Percentiles rank a stretch among this genome's conserved stretches.
Evolutionary conservation across 2,888 invertebrate species (phyloP).

Genomic region (Drosophila greeni): DNA sequence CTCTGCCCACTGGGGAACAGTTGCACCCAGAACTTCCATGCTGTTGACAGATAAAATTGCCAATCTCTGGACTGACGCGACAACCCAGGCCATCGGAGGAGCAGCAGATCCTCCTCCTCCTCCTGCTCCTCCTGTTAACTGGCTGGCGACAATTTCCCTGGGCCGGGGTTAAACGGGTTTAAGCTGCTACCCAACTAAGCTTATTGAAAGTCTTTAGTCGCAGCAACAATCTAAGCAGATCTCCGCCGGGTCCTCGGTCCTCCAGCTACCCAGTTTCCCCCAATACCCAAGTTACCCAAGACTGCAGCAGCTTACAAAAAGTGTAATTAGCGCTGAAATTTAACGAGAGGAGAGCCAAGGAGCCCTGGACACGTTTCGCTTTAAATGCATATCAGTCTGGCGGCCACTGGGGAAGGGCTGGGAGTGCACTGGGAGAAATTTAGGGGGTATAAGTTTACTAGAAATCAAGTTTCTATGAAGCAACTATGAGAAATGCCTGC

Average conservation of each 20-base stretch:
- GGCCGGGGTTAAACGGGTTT: constrained; percentile 67
- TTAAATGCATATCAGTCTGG: constrained; percentile 71
- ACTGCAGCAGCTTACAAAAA: constrained; percentile 70
- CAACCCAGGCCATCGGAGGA: constrained; percentile 31
- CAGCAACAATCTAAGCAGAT: constrained; percentile 64
- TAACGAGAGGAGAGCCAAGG: constrained; percentile 54
- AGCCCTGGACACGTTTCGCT: constrained; percentile 68
- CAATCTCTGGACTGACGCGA: constrained; percentile 50
- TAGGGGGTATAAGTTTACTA: neutral
- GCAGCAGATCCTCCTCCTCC: constrained; percentile 15
- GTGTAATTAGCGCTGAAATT: constrained; percentile 76
- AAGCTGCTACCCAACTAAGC: constrained; percentile 67
- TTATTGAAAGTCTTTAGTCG: constrained; percentile 71
- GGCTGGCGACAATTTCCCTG: constrained; percentile 63
- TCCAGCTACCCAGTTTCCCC: constrained; percentile 14
- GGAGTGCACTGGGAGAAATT: constrained; percentile 6
- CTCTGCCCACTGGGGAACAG: constrained; percentile 17
- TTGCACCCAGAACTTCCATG: constrained; percentile 59
- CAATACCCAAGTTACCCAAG: neutral
- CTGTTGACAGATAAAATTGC: constrained; percentile 74
- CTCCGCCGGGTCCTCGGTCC: constrained; percentile 44
- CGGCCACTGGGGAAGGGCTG: constrained; percentile 16
- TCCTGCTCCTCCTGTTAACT: constrained; percentile 26
- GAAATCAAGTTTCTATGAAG: neutral
- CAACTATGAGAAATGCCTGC: neutral